A percentile compares a stretch with the other conserved stretches of the same genome.
These are phyloP conservation scores for Hemiscyllium ocellatum DNA, from an alignment of 2,113 vertebrate species.

Conservation along the genomic window DNA sequence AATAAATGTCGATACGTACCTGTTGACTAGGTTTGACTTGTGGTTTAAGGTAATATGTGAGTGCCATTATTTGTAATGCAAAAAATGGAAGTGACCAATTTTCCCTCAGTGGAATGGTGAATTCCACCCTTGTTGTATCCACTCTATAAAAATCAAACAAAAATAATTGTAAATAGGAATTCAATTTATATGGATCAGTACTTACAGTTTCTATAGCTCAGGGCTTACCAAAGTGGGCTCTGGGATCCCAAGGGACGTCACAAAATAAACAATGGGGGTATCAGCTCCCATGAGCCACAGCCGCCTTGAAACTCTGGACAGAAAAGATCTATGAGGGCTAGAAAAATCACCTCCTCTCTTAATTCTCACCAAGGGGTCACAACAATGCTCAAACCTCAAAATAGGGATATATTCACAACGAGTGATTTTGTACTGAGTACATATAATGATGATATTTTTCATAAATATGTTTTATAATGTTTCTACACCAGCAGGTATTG, in stretches of 20 bases:
- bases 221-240: too few relatives aligned
- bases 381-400: too few relatives aligned
- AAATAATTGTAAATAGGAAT: not conserved
- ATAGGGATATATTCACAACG: not conserved
- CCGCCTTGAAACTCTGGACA: too few relatives aligned
- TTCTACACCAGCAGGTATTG: not conserved
- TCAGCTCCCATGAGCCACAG: too few relatives aligned
- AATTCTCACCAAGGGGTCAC: too few relatives aligned
- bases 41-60: constrained; percentile 77
- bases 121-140: constrained; percentile 93
- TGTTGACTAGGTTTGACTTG: constrained; percentile 66
- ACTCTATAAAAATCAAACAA: constrained; percentile 58
- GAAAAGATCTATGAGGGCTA: too few relatives aligned
- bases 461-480: not conserved
- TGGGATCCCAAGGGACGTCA: too few relatives aligned
- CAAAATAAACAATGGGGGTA: too few relatives aligned
- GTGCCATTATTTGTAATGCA: constrained; percentile 77
- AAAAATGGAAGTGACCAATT: constrained; percentile 96
- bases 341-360: too few relatives aligned
- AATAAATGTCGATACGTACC: constrained; percentile 53
- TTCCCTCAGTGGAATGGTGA: constrained; percentile 92
- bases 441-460: too few relatives aligned
- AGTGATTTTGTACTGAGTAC: too few relatives aligned
- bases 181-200: not conserved
- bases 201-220: not conserved